phyloP scores from a whole-genome alignment of 2,888 invertebrate genomes.

The Priocnemis perturbator region DNA sequence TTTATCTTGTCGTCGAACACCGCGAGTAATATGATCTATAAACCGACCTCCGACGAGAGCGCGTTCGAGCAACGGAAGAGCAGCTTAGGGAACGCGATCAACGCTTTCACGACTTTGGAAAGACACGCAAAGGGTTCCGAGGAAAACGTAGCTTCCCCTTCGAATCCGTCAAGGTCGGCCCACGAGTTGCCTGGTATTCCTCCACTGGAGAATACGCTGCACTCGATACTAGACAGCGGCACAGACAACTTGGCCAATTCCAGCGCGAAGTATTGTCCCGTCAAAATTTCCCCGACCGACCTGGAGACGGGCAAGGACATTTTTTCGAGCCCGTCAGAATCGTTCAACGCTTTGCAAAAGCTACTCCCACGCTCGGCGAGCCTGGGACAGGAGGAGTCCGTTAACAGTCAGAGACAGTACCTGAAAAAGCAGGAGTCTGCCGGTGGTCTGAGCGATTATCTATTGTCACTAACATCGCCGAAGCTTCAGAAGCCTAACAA shows the following conservation, averaged over 20 bases:
- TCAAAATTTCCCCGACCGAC: too few species aligned
- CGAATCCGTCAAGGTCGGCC: slow-evolving; percentile 8
- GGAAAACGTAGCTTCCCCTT: background rate
- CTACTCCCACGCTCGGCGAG: too few species aligned
- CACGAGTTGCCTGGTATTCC: slow-evolving; percentile 36
- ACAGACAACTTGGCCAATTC: slow-evolving; percentile 1
- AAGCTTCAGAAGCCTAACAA: slow-evolving; percentile 31
- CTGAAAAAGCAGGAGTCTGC: slow-evolving; percentile 34
- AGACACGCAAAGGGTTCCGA: background rate
- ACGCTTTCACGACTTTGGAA: slow-evolving; percentile 5
- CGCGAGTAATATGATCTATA: slow-evolving; percentile 66
- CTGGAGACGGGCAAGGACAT: too few species aligned
- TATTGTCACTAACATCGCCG: slow-evolving; percentile 57
- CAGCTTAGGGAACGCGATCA: slow-evolving; percentile 44
- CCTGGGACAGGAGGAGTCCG: too few species aligned
- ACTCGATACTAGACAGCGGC: slow-evolving; percentile 59
- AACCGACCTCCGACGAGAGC: slow-evolving; percentile 59
- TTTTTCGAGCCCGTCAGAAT: too few species aligned
- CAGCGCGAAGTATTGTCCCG: too few species aligned
- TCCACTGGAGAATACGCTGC: slow-evolving; percentile 58
- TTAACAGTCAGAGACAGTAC: too few species aligned
- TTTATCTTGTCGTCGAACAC: slow-evolving; percentile 58
- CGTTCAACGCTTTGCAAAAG: too few species aligned
- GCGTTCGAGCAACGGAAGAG: slow-evolving; percentile 58
- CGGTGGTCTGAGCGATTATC: slow-evolving; percentile 63